Percentiles rank a stretch among this genome's conserved stretches.
These are phyloP conservation scores for Eulimnadia texana DNA, from an alignment of 1,140 invertebrate genomes.

Conservation along the genomic window DNA sequence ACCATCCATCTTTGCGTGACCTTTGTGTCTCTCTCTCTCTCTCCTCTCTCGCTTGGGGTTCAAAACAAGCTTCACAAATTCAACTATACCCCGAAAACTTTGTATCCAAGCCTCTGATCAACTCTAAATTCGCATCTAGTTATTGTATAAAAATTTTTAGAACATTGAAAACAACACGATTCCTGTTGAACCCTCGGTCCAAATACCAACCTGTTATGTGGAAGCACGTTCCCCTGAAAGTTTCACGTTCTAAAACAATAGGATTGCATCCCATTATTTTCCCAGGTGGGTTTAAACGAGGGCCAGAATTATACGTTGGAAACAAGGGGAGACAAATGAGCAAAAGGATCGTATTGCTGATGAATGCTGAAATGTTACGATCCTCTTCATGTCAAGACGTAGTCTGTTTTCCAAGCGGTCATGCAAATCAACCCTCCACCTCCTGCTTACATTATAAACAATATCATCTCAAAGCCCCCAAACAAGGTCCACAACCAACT, in stretches of 20 bases:
- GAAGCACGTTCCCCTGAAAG: neutral
- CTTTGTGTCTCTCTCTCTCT: too few species aligned
- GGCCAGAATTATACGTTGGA: too few species aligned
- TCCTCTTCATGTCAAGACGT: neutral
- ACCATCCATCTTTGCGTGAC: neutral
- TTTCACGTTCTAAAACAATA: neutral
- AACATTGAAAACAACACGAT: too few species aligned
- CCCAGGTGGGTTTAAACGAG: too few species aligned
- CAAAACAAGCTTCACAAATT: too few species aligned
- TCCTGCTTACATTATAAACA: neutral
- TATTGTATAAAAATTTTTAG: too few species aligned
- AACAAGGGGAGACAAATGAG: neutral
- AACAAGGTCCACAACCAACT: too few species aligned
- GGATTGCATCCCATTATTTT: neutral
- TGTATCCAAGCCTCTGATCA: too few species aligned
- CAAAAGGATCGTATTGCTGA: neutral
- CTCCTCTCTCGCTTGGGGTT: too few species aligned
- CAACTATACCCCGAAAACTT: too few species aligned
- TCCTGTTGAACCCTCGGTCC: too few species aligned
- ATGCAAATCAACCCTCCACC: neutral
- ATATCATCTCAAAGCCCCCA: neutral
- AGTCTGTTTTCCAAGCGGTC: neutral
- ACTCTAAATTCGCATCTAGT: too few species aligned
- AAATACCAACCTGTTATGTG: neutral
- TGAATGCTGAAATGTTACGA: neutral